These are phyloP conservation scores for Emydura subglobosa DNA, from an alignment of 2,113 vertebrate genomes.

Conservation along the genomic window DNA sequence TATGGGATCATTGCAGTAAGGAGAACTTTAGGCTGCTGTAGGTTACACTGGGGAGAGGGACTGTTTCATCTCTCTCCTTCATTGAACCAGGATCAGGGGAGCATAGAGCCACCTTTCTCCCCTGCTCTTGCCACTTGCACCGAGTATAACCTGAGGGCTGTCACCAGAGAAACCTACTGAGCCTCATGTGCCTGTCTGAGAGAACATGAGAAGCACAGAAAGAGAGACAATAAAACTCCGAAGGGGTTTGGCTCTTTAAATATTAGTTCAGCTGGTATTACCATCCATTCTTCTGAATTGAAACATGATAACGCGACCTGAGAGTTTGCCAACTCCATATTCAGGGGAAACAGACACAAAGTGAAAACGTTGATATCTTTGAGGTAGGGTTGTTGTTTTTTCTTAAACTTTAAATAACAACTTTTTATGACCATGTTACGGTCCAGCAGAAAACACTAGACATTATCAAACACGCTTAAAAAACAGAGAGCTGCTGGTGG, in stretches of 20 bases:
- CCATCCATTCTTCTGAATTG: conserved; percentile 73
- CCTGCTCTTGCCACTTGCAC: neutral
- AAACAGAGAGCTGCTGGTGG: conserved; percentile 78
- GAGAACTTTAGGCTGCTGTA: neutral
- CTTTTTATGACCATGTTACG: conserved; percentile 69
- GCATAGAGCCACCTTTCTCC: neutral
- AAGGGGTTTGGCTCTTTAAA: conserved; percentile 71
- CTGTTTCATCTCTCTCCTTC: neutral
- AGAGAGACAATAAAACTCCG: conserved; percentile 33
- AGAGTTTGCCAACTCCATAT: conserved; percentile 74
- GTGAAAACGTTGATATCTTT: conserved; percentile 68
- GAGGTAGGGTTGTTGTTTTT: conserved; percentile 51
- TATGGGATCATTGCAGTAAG: neutral
- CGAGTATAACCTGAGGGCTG: neutral
- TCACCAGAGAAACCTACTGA: neutral
- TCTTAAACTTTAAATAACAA: conserved; percentile 68
- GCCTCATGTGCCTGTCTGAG: neutral
- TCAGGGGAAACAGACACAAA: conserved; percentile 74
- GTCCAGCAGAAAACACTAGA: conserved; percentile 74
- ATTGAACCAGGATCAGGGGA: neutral
- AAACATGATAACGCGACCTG: conserved; percentile 75
- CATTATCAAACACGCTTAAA: conserved; percentile 74
- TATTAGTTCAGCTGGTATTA: conserved; percentile 74
- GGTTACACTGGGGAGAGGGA: neutral
- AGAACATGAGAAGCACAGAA: neutral